These are phyloP conservation scores for Hydroisotoma schaefferi DNA, from an alignment of 2,888 invertebrate genomes.

Conservation along the genomic window DNA sequence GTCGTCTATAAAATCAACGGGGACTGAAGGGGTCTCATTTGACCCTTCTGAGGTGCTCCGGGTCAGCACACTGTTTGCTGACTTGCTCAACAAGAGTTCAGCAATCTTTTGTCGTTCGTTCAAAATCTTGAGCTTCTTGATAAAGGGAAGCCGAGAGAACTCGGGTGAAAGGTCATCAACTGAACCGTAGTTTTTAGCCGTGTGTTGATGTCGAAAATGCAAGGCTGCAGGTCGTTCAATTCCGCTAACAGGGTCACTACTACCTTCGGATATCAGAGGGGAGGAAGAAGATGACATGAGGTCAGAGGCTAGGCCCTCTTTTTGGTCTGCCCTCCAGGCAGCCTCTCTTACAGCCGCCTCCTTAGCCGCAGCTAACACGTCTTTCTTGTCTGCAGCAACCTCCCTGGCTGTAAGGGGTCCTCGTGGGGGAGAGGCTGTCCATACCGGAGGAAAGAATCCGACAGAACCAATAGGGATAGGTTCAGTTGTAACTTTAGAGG, in stretches of 20 bases:
- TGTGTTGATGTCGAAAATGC: conserved; percentile 24
- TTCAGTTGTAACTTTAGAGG: conserved; percentile 24
- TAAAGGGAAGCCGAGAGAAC: conserved; percentile 79
- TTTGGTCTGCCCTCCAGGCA: conserved; percentile 36
- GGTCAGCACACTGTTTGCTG: conserved; percentile 60
- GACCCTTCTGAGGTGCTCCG: conserved; percentile 77
- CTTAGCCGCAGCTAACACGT: background rate
- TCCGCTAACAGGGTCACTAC: background rate
- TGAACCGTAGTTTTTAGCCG: conserved; percentile 45
- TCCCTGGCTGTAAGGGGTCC: background rate
- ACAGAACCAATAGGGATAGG: conserved; percentile 18
- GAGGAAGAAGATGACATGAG: conserved; percentile 12
- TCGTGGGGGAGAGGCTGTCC: conserved; percentile 8
- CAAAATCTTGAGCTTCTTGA: conserved; percentile 80
- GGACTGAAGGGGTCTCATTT: conserved; percentile 50
- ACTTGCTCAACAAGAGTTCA: conserved; percentile 57
- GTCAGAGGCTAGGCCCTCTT: conserved; percentile 14
- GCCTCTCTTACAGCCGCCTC: conserved; percentile 10
- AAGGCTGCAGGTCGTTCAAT: conserved; percentile 24
- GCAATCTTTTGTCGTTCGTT: conserved; percentile 83
- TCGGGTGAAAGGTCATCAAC: conserved; percentile 72
- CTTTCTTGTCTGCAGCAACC: too few species aligned
- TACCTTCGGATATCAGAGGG: background rate
- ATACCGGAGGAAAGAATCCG: conserved; percentile 25
- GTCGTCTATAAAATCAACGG: conserved; percentile 25